Percentiles rank a stretch among this genome's conserved stretches.
Evolutionary conservation across 64 coral and sea anemone species (phyloP).

Genomic region (Catalaphyllia jardinei): DNA sequence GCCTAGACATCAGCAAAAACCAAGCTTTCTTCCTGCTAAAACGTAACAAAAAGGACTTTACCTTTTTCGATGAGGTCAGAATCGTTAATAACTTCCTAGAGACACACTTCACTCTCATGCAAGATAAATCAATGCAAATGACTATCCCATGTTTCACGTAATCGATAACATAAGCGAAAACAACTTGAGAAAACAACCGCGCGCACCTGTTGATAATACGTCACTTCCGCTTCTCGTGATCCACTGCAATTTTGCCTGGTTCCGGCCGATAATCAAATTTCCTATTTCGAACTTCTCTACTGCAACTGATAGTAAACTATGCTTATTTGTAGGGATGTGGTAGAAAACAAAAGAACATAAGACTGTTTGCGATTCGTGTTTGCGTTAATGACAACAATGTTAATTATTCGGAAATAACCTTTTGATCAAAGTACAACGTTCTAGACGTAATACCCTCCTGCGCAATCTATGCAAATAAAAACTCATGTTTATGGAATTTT

Average conservation of each 20-base stretch:
- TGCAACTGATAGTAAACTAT: no score
- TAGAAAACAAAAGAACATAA: no score
- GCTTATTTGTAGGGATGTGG: no score
- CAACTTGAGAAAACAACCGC: no score
- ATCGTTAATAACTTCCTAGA: slow-evolving; percentile 24
- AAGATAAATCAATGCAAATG: neutral
- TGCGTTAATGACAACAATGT: no score
- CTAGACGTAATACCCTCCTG: no score
- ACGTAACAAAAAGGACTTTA: slow-evolving; percentile 21
- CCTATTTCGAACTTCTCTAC: no score
- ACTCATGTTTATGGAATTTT: no score
- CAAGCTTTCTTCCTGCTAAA: neutral
- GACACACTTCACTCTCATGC: neutral
- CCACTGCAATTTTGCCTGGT: neutral
- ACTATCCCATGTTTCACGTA: neutral
- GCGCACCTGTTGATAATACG: neutral
- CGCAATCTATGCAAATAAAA: no score
- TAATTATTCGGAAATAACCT: no score
- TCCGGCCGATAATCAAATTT: neutral
- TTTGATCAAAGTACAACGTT: no score
- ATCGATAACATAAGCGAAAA: neutral
- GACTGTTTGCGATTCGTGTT: no score
- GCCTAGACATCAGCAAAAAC: neutral
- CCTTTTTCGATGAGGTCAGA: slow-evolving; percentile 37
- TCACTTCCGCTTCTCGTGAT: slow-evolving; percentile 27